Evolutionary conservation across 2,797 vertebrate genomes (phyloP).

Genomic region (Myioborus melanocephalus): DNA sequence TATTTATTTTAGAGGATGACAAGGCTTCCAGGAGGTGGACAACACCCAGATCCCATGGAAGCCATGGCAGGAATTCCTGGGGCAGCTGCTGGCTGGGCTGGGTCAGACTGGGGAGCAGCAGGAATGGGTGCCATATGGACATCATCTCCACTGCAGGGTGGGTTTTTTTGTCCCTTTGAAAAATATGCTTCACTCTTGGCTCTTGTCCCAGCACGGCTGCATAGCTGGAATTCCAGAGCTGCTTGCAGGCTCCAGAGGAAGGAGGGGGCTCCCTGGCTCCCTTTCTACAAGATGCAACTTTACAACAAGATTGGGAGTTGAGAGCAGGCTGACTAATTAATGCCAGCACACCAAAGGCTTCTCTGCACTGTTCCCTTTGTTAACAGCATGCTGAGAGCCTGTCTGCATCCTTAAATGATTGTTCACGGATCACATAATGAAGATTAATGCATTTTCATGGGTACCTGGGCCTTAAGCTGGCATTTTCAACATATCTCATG

Average conservation of each 20-base stretch:
- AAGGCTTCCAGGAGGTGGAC: neutral
- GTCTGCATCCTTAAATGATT: neutral
- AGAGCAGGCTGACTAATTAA: slow-evolving; percentile 30
- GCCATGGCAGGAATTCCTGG: neutral
- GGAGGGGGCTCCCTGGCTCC: slow-evolving; percentile 27
- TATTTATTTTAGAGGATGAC: neutral
- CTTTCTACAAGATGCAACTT: neutral
- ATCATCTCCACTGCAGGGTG: neutral
- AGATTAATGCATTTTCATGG: neutral
- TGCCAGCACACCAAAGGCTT: neutral
- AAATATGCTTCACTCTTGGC: slow-evolving; percentile 59
- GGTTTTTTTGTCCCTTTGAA: neutral
- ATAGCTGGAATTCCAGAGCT: slow-evolving; percentile 84
- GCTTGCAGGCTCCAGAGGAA: slow-evolving; percentile 57
- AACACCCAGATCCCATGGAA: neutral
- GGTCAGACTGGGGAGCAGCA: neutral
- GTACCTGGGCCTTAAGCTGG: neutral
- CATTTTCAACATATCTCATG: neutral
- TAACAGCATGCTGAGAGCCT: slow-evolving; percentile 11
- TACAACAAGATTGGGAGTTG: neutral
- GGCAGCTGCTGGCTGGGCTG: slow-evolving; percentile 11
- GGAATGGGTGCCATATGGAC: neutral
- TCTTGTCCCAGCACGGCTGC: slow-evolving; percentile 66
- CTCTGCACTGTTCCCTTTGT: slow-evolving; percentile 3
- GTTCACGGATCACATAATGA: neutral